Conservation (phyloP, 2,113 vertebrate species). For the Syngnathoides biaculeatus region DNA sequence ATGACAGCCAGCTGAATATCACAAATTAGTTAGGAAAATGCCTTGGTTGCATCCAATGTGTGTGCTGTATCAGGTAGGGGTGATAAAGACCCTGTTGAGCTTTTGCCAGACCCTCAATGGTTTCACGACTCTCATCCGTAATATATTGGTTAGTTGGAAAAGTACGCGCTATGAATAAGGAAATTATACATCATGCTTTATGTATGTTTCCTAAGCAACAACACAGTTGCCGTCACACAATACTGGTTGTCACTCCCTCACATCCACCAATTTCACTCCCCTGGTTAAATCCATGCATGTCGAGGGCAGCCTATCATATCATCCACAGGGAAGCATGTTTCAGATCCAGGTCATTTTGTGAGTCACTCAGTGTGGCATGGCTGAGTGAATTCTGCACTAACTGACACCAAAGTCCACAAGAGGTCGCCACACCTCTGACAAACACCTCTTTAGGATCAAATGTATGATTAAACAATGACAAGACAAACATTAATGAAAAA, state of each 20-base stretch:
- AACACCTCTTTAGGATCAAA: slow-evolving; percentile 49
- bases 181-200: background rate
- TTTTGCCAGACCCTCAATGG: slow-evolving; percentile 75
- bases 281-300: slow-evolving; percentile 63
- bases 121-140: slow-evolving; percentile 71
- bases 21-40: slow-evolving; percentile 28
- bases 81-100: slow-evolving; percentile 72
- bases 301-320: slow-evolving; percentile 72
- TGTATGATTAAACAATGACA: background rate
- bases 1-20: too few relatives aligned
- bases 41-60: slow-evolving; percentile 73
- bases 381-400: slow-evolving; percentile 68
- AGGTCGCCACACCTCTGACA: slow-evolving; percentile 60
- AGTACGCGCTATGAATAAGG: slow-evolving; percentile 55
- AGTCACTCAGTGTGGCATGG: slow-evolving; percentile 64
- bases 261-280: background rate
- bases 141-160: slow-evolving; percentile 75
- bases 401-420: slow-evolving; percentile 70
- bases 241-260: background rate
- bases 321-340: slow-evolving; percentile 28
- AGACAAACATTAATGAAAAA: background rate
- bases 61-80: slow-evolving; percentile 67
- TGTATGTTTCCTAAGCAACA: background rate
- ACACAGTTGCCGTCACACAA: too few relatives aligned
- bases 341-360: slow-evolving; percentile 55